phyloP scores from a whole-genome alignment of 2,113 vertebrate species.

The Propithecus coquereli region DNA sequence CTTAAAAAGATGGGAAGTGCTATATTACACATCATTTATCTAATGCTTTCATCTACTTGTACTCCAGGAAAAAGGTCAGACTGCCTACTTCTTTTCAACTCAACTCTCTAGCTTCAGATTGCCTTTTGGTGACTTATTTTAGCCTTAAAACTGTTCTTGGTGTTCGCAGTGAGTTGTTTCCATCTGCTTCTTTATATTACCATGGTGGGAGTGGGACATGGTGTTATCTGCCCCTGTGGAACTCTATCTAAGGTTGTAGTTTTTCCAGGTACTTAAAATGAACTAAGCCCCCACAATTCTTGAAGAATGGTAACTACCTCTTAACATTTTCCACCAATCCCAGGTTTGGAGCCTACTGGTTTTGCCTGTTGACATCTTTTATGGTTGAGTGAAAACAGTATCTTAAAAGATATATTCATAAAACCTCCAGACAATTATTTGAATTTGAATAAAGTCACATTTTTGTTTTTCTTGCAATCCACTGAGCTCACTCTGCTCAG shows the following conservation, averaged over 20 bases:
- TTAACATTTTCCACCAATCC: neutral
- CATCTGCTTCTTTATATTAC: neutral
- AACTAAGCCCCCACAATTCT: neutral
- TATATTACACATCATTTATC: neutral
- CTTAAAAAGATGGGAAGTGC: neutral
- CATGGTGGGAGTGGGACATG: neutral
- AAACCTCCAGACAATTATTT: neutral
- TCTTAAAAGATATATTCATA: conserved; percentile 12
- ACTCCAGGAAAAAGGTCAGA: neutral
- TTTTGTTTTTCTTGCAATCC: neutral
- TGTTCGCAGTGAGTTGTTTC: neutral
- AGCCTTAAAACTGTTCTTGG: neutral
- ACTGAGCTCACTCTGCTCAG: neutral
- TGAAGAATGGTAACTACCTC: neutral
- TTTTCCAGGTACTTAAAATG: neutral
- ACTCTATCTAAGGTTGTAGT: neutral
- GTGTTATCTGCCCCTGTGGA: neutral
- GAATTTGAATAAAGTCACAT: conserved; percentile 25
- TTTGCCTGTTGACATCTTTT: conserved; percentile 16
- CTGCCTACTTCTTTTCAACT: neutral
- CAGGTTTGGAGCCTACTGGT: neutral
- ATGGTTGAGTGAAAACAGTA: conserved; percentile 1
- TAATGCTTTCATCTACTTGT: neutral
- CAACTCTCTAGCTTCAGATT: neutral
- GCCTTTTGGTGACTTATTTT: neutral